Percentiles rank a stretch among this genome's conserved stretches.
Evolutionary conservation across 2,113 vertebrate genomes (phyloP).

Genomic region (Dicrurus megarhynchus): DNA sequence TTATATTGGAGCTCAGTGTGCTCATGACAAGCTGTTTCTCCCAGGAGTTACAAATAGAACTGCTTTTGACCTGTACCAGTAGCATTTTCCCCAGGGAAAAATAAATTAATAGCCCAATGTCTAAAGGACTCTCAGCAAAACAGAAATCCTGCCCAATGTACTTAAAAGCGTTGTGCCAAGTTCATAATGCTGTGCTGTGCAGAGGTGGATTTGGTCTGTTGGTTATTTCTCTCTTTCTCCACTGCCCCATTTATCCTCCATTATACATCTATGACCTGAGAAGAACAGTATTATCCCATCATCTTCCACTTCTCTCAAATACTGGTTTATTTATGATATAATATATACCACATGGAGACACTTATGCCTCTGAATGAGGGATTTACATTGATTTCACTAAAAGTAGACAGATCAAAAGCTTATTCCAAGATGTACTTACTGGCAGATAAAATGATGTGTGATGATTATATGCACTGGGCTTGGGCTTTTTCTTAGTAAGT

Average conservation of each 20-base stretch:
- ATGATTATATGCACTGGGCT: background rate
- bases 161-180: background rate
- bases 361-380: background rate
- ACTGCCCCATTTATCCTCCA: background rate
- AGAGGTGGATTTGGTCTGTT: background rate
- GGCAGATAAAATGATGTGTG: background rate
- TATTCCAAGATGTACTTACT: background rate
- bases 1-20: background rate
- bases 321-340: background rate
- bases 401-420: background rate
- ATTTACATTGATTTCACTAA: background rate
- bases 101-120: background rate
- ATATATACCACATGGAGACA: background rate
- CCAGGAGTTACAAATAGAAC: background rate
- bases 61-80: background rate
- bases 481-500: background rate
- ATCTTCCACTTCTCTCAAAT: background rate
- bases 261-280: background rate
- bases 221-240: background rate
- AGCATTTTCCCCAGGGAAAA: background rate
- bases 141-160: background rate
- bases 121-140: background rate
- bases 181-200: accelerated
- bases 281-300: background rate
- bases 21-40: background rate